Conservation (phyloP, 1,140 invertebrate genomes). For the Aplysia californica region DNA sequence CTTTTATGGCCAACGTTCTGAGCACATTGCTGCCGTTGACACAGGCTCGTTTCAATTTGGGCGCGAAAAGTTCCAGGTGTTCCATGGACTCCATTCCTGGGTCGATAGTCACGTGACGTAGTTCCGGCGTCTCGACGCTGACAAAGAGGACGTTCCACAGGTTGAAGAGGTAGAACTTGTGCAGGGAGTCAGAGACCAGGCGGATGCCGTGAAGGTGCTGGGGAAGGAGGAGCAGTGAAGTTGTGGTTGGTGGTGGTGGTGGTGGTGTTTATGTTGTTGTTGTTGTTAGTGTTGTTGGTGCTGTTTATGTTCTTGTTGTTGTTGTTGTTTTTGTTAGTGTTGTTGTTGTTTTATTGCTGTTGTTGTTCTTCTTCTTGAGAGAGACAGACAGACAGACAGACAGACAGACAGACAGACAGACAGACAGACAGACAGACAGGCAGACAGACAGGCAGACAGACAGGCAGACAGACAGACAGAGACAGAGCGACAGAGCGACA, state of each 20-base stretch:
- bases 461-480: no score
- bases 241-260: background rate
- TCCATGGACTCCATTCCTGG: slow-evolving; percentile 56
- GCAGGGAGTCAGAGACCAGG: slow-evolving; percentile 48
- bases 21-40: slow-evolving; percentile 54
- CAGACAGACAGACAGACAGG: no score
- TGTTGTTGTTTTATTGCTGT: background rate
- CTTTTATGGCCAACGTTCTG: no score
- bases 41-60: slow-evolving; percentile 40
- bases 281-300: background rate
- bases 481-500: no score
- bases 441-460: no score
- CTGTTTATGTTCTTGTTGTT: background rate
- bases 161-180: slow-evolving; percentile 58
- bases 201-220: slow-evolving; percentile 59
- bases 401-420: background rate
- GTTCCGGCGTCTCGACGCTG: slow-evolving; percentile 44
- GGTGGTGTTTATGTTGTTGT: no score
- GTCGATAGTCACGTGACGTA: slow-evolving; percentile 52
- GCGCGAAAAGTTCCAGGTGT: slow-evolving; percentile 48
- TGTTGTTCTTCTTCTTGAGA: background rate
- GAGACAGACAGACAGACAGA: background rate
- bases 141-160: slow-evolving; percentile 59
- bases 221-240: slow-evolving; percentile 15
- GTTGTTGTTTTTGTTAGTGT: background rate